Evolutionary conservation across 2,113 vertebrate genomes (phyloP), one percentile per base, ranked within the genome.

Genomic region (Nesogale talazaci): DNA sequence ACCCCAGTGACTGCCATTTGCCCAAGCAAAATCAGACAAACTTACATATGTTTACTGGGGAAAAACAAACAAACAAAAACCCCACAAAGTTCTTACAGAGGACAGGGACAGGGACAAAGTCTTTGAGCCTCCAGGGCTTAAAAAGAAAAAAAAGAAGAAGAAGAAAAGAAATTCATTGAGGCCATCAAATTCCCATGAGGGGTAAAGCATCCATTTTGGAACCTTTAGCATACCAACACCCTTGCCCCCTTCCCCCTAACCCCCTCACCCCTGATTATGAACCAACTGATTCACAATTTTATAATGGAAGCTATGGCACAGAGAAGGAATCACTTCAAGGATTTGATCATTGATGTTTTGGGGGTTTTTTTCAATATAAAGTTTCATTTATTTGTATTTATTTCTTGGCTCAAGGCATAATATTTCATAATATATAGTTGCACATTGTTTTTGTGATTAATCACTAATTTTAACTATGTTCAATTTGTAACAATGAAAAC

Each of bases 11-110:
- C 15, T 38, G 2, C 29, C 67, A 78, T n/a, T 59, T 65, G 79
- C 12, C 76, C 34, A 76, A 29, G 31, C 38, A 90, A 85, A 96
- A 85, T n/a, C 17, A 91, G 90, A 74, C n/a, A 84, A 29, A 69
- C 9, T 19, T 40, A 63, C 3, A 3, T n/a, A 86, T 79, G 25
- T 86, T 80, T 88, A n/a, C 31, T 70, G 56, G 65, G 89, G 61
- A 82, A 75, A 88, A 94, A 94, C 75, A 52, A 52, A 52, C 46
- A 52, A 52, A 52, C 46, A 52, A 52, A 12, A n/a, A n/a, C n/a
- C n/a, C 46, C 46, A 12, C 69, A 82, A 84, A 46, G 23, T 8
- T 89, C 67, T 89, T 80, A 38, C 6, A 89, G 40, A 92, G 46
- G 52, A 93, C 3, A 36, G 42, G n/a, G 56, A 11, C 16, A 57